A percentile compares a stretch with the other conserved stretches of the same genome.
Conservation (phyloP, 2,888 invertebrate species). For the Melipona bicolor region DNA sequence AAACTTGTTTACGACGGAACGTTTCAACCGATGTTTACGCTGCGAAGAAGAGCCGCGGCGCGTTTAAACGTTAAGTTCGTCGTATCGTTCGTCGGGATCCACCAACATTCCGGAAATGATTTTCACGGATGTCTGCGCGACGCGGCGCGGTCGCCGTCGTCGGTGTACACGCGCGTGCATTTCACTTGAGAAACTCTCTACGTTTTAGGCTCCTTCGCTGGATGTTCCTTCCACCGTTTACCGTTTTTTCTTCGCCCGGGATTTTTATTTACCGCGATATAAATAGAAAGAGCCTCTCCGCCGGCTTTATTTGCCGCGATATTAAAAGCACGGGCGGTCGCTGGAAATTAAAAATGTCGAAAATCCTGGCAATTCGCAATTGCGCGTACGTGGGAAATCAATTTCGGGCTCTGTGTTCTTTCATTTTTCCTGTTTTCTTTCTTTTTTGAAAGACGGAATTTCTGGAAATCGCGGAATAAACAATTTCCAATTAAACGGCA, state of each 20-base stretch:
- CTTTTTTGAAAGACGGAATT: not conserved
- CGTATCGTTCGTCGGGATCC: slow-evolving; percentile 11
- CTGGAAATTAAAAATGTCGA: not conserved
- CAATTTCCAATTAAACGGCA: slow-evolving; percentile 26
- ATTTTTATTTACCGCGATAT: not conserved
- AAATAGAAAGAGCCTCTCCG: not conserved
- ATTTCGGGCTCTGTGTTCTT: not conserved
- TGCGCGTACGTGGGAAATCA: not conserved
- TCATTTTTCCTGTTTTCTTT: too few species aligned
- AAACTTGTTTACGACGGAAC: slow-evolving; percentile 38
- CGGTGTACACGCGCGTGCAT: not conserved
- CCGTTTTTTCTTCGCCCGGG: not conserved
- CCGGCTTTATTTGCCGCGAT: not conserved
- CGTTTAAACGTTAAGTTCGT: slow-evolving; percentile 27
- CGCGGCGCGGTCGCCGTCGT: not conserved
- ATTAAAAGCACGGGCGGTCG: not conserved
- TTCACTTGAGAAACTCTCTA: not conserved
- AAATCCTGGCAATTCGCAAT: not conserved
- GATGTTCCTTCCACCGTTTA: not conserved
- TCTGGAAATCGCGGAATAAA: slow-evolving; percentile 9
- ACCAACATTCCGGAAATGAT: slow-evolving; percentile 23
- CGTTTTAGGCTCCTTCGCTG: not conserved
- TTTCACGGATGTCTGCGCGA: slow-evolving; percentile 1
- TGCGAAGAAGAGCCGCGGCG: slow-evolving; percentile 10
- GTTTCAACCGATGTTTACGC: slow-evolving; percentile 36